These are phyloP conservation scores for Arctocebus calabarensis DNA, from an alignment of 2,797 vertebrate genomes.

Conservation along the genomic window DNA sequence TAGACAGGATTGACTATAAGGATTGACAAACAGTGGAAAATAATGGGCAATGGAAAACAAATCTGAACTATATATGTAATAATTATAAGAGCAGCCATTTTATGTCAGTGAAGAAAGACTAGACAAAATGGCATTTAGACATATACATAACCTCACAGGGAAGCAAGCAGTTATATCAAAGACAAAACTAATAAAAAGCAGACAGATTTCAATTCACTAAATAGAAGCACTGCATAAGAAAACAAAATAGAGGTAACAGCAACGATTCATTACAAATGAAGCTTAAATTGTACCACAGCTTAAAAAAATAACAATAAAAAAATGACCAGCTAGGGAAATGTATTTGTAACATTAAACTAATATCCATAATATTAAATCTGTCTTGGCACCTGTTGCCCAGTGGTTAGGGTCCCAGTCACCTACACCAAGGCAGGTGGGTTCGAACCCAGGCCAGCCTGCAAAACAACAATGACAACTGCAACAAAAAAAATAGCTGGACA, in stretches of 20 bases:
- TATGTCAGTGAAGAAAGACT: background rate
- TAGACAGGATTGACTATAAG: background rate
- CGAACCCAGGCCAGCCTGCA: too few relatives aligned
- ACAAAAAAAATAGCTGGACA: too few relatives aligned
- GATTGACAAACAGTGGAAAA: background rate
- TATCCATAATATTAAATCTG: background rate
- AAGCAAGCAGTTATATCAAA: background rate
- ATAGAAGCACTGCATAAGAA: background rate
- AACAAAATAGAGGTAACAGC: background rate
- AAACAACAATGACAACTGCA: too few relatives aligned
- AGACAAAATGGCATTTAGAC: background rate
- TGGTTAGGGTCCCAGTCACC: too few relatives aligned
- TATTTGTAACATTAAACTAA: background rate
- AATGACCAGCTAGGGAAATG: background rate
- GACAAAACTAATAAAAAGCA: background rate
- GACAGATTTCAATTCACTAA: background rate
- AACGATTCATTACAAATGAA: too few relatives aligned
- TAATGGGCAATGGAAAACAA: conserved; percentile 13
- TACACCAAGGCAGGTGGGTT: too few relatives aligned
- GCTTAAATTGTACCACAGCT: too few relatives aligned
- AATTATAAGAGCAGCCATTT: conserved; percentile 21
- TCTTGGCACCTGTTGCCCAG: too few relatives aligned
- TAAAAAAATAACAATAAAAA: background rate
- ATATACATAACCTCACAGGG: background rate
- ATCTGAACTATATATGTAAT: background rate